A percentile compares a stretch with the other conserved stretches of the same genome.
Evolutionary conservation across 2,113 vertebrate genomes (phyloP).

Genomic region (Sapajus apella): DNA sequence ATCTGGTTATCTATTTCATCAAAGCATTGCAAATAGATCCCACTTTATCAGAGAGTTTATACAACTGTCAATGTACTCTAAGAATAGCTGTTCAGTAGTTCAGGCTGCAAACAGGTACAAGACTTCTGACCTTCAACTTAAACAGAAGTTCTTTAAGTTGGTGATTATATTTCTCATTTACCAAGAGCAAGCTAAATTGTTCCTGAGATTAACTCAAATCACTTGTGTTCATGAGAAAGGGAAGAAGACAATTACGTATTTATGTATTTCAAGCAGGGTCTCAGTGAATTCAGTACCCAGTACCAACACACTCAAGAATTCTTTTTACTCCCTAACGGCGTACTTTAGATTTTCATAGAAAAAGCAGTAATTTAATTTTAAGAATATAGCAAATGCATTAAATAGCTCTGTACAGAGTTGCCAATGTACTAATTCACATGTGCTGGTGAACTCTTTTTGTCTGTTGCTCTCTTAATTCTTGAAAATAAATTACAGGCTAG

Average conservation of each 20-base stretch:
- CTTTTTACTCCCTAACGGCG: not conserved
- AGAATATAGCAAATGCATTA: not conserved
- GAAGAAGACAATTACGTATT: not conserved
- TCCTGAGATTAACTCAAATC: not conserved
- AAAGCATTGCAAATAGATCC: not conserved
- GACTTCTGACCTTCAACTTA: slow-evolving; percentile 25
- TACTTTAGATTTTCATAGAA: not conserved
- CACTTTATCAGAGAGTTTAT: not conserved
- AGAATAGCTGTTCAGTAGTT: not conserved
- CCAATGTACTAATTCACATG: not conserved
- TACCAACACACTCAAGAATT: not conserved
- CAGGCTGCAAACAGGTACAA: slow-evolving; percentile 6
- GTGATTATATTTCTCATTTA: not conserved
- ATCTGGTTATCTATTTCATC: not conserved
- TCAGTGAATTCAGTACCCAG: slow-evolving; percentile 66
- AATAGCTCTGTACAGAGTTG: not conserved
- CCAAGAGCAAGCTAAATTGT: slow-evolving; percentile 21
- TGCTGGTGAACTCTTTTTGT: not conserved
- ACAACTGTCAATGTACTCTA: not conserved
- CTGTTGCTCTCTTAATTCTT: not conserved
- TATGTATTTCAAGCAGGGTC: slow-evolving; percentile 56
- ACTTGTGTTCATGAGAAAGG: not conserved
- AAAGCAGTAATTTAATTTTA: not conserved
- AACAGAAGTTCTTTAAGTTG: slow-evolving; percentile 17
- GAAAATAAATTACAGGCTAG: slow-evolving; percentile 61